These are phyloP conservation scores for Ictalurus punctatus DNA, from an alignment of 2,113 vertebrate species.

Conservation along the genomic window DNA sequence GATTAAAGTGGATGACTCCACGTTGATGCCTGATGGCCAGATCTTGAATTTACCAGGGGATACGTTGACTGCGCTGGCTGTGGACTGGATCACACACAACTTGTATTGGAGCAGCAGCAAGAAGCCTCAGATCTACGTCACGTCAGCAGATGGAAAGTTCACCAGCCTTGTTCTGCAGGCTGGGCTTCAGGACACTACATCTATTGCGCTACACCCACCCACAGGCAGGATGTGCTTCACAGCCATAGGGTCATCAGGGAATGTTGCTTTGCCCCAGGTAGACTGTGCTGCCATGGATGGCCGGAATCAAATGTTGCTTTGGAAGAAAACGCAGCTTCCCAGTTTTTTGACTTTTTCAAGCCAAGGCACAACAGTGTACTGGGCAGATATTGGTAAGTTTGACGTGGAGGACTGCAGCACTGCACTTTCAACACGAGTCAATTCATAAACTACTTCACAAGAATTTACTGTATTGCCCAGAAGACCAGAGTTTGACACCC, in stretches of 20 bases:
- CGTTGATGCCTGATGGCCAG: slow-evolving; percentile 64
- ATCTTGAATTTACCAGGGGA: slow-evolving; percentile 71
- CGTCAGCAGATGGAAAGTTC: slow-evolving; percentile 64
- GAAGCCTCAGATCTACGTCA: slow-evolving; percentile 71
- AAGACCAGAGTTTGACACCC: neutral
- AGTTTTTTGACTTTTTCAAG: slow-evolving; percentile 74
- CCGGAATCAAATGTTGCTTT: slow-evolving; percentile 67
- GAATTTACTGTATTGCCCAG: neutral
- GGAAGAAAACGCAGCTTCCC: slow-evolving; percentile 73
- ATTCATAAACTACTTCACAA: neutral
- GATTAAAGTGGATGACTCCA: slow-evolving; percentile 70
- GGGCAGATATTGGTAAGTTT: slow-evolving; percentile 80
- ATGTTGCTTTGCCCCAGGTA: slow-evolving; percentile 35
- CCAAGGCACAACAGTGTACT: slow-evolving; percentile 77
- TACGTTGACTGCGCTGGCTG: slow-evolving; percentile 72
- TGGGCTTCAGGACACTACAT: slow-evolving; percentile 63
- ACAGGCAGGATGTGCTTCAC: slow-evolving; percentile 80
- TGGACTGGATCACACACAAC: slow-evolving; percentile 88
- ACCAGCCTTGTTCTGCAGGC: slow-evolving; percentile 66
- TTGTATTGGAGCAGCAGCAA: slow-evolving; percentile 83
- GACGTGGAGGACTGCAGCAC: neutral
- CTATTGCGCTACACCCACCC: slow-evolving; percentile 77
- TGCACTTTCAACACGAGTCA: neutral
- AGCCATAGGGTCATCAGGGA: slow-evolving; percentile 48
- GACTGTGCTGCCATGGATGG: slow-evolving; percentile 86